Evolutionary conservation across 2,797 vertebrate species (phyloP).

Genomic region (Caiman crocodilus): DNA sequence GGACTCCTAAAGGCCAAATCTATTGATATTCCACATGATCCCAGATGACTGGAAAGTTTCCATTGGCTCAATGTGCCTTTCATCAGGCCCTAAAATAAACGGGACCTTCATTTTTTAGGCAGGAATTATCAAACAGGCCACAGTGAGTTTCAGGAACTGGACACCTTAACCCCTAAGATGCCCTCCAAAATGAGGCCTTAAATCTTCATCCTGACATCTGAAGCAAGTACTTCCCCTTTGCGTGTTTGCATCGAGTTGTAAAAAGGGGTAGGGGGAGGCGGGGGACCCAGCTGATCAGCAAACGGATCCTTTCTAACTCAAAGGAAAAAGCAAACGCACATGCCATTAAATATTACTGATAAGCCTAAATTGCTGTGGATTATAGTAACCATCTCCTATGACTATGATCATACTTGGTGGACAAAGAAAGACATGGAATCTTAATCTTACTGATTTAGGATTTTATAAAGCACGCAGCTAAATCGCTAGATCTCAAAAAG

Average conservation of each 20-base stretch:
- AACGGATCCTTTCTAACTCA: conserved; percentile 35
- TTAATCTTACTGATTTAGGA: background rate
- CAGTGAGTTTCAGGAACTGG: background rate
- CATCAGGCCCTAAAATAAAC: background rate
- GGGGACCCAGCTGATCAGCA: background rate
- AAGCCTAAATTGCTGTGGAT: conserved; percentile 46
- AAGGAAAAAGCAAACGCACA: conserved; percentile 48
- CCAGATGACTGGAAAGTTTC: conserved; percentile 15
- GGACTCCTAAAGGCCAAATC: background rate
- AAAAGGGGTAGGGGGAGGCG: background rate
- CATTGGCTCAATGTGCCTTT: background rate
- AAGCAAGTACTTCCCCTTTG: background rate
- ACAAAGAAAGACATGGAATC: background rate
- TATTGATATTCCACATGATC: background rate
- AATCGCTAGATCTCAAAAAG: background rate
- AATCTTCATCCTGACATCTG: background rate
- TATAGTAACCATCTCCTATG: conserved; percentile 55
- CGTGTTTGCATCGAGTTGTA: background rate
- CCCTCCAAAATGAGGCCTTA: background rate
- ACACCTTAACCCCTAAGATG: background rate
- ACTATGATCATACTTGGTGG: rapidly evolving
- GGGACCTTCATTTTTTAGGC: background rate
- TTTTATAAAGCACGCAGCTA: rapidly evolving
- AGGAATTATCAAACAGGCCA: background rate
- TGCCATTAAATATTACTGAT: conserved; percentile 61